Evolutionary conservation across 2,113 vertebrate species (phyloP), one percentile per base, ranked within the genome.

Genomic region (Polyodon spathula): DNA sequence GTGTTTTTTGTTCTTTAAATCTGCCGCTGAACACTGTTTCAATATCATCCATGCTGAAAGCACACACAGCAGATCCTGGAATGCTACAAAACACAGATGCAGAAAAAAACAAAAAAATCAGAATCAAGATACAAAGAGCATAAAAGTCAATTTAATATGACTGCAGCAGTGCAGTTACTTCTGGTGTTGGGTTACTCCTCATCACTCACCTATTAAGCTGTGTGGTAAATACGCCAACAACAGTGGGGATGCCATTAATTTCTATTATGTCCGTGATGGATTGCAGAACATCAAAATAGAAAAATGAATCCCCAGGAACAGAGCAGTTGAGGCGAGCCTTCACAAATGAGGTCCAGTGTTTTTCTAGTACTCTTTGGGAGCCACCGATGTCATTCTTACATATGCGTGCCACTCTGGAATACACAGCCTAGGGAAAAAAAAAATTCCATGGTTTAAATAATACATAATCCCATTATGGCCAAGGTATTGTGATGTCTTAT

Each of bases 261-360:
- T 89, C 67, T 72, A 96, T 90, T 66, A 99, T 95, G 77, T 97
- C 90, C 6, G 95, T 99, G 75, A 98, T 82, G 50, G 96, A 93
- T 83, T 98, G 96, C 53, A 99, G 89, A 10, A 98, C 94, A 58
- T 99, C 95, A 8, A 99, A 99, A 80, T 98, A 99, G 86, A 99
- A 99, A 76, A 97, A 97, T 0, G 96, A 97, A 77, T 99, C 96
- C 60, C 96, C 96, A 0, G 96, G 94, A 63, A 99, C 93, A 0
- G 96, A 99, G 65, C 96, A 99, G 79, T 97, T 98, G 43, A 99
- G 88, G 15, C 95, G 85, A 14, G 96, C 94, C 74, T 99, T 99
- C 59, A 97, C 84, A 56, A 99, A 99, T 0, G 96, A 97, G 0
- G 96, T 99, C 96, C 96, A 99, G 61, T 99, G 94, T 77, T 97